Evolutionary conservation across 2,888 invertebrate species (phyloP).

Genomic region (Yponomeuta malinellus): DNA sequence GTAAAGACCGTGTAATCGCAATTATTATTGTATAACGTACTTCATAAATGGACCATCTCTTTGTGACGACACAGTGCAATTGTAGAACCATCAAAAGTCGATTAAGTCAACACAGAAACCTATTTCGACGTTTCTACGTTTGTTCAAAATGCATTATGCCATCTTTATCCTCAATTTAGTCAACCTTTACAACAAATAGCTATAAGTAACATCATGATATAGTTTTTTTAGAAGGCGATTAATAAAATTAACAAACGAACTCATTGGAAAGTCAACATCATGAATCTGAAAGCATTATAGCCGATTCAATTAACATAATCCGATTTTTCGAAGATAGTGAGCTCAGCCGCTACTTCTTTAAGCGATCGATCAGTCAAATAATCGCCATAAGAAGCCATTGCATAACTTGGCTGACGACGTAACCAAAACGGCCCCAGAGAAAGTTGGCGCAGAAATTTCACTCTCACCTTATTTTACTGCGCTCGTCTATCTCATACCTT

Average conservation of each 20-base stretch:
- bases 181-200: not conserved
- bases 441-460: constrained; percentile 69
- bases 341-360: constrained; percentile 52
- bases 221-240: not conserved
- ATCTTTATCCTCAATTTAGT: not conserved
- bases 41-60: not conserved
- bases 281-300: not conserved
- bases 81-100: not conserved
- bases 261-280: not conserved
- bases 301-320: constrained; percentile 9
- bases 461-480: constrained; percentile 61
- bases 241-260: not conserved
- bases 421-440: constrained; percentile 70
- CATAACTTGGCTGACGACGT: constrained; percentile 54
- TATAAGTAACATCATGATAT: not conserved
- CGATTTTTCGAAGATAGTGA: constrained; percentile 23
- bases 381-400: constrained; percentile 28
- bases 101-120: constrained; percentile 1
- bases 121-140: not conserved
- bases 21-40: constrained; percentile 3
- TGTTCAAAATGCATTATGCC: not conserved
- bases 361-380: constrained; percentile 43
- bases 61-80: not conserved
- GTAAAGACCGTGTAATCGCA: not conserved
- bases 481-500: constrained; percentile 27